Base-by-base conservation (phyloP, 2,797 vertebrate species). In the Molossus molossus region DNA sequence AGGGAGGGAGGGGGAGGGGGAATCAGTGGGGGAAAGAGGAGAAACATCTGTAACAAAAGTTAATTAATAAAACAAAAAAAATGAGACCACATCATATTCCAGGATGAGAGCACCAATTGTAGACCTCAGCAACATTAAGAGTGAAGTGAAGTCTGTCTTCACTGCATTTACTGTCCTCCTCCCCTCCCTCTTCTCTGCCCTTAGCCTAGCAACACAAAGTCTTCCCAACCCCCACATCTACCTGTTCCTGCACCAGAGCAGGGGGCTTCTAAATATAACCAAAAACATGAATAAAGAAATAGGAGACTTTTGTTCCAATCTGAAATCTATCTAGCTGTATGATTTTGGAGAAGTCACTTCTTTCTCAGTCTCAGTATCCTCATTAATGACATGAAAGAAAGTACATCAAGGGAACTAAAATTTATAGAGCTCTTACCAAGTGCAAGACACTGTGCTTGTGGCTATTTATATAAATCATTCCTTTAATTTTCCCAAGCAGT, bases 321-420 rank as follows among this genome's bases (percentile, higher is more conserved):
- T 80, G 45, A 62, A 67, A 25, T 80, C 29, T 58, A 33, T 58
- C 57, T 80, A 89, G 27, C 50, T 50, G 3, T 17, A 45, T 90
- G 45, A 69, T 40, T 73, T 87, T 73, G 33, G 18, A 18, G 53
- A 67, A 55, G 53, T 83, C 75, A 95, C 53, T 94, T 94, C n/a
- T 83, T 27, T 89, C 64, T 70, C 84, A 82, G 50, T 64, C 73
- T 94, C 86, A 75, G 20, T 67, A 76, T 81, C 17, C 50, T 88
- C n/a, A 67, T 70, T 96, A 94, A 91, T 81, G 80, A 96, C 95
- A 86, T 80, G 17, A 96, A 96, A 92, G 23, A 76, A 83, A 91
- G n/a, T 55, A 60, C n/a, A 80, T 91, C 17, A 69, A 95, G 45
- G 64, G 40, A 92, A 88, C 12, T 87, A 72, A 82, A 95, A 87